Percentiles rank a stretch among this genome's conserved stretches.
Evolutionary conservation across 2,797 vertebrate species (phyloP).

Genomic region (Lophura swinhoii): DNA sequence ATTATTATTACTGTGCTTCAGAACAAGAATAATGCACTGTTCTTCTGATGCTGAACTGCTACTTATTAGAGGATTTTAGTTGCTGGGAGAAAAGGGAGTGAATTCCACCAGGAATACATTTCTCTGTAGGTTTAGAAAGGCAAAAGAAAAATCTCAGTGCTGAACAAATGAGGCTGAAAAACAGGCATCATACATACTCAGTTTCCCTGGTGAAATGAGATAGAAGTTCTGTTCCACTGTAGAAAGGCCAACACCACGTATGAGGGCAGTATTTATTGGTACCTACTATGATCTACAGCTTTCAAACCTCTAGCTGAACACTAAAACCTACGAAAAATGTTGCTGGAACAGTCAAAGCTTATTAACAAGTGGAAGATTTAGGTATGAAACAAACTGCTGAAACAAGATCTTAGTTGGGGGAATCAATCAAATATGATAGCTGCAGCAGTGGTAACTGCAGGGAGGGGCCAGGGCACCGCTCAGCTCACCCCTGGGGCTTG

Average conservation of each 20-base stretch:
- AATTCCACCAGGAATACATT: background rate
- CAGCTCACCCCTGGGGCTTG: background rate
- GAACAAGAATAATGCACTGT: background rate
- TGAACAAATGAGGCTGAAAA: slow-evolving; percentile 56
- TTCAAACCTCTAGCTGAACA: background rate
- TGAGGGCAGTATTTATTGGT: background rate
- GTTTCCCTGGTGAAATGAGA: slow-evolving; percentile 21
- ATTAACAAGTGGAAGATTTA: background rate
- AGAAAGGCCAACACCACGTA: background rate
- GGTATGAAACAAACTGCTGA: background rate
- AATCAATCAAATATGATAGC: background rate
- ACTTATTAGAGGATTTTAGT: slow-evolving; percentile 19
- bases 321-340: background rate
- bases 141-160: background rate
- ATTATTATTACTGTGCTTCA: background rate
- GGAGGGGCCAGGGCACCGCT: background rate
- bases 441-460: background rate
- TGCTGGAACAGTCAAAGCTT: background rate
- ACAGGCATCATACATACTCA: slow-evolving; percentile 23
- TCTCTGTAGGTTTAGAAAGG: background rate
- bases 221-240: slow-evolving; percentile 24
- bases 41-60: background rate
- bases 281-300: background rate
- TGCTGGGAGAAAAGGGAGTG: background rate
- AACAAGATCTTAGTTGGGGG: background rate